Base-by-base conservation (phyloP, 2,888 invertebrate species). In the Tipula lateralis region DNA sequence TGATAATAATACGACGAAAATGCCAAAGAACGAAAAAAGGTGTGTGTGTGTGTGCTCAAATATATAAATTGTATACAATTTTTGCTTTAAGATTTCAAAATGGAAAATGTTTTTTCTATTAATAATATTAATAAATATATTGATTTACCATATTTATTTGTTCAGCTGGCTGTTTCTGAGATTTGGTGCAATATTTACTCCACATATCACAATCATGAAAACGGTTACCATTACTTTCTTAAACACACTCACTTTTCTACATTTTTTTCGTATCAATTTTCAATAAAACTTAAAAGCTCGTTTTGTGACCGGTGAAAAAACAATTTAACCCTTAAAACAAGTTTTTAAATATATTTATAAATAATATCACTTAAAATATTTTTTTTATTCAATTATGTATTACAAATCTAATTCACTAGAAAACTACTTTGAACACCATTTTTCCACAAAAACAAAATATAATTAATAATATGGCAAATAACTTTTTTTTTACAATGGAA, bases 81-180 rank as follows among this genome's bases (percentile, higher is more conserved):
- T 4, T 44, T 44, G 66, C 66, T 24, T 66, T 66, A 66, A 66
- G 66, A 66, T 66, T 66, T 24, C 66, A 66, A 66, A 66, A 66
- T 66, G 66, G 66, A 66, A 66, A 24, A 66, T 66, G 66, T 66
- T 24, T 66, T 24, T 66, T 66, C 66, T 66, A 66, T 66, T 66
- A 66, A 66, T 66, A 66, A 66, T 9, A 66, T 66, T 24, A 9
- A 66, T 66, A 12, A 24, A 66, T 66, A 66, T 66, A 66, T 66
- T 66, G 66, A 66, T 66, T 66, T 66, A 66, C 66, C 66, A 66
- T 66, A 66, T 66, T 66, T 66, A 24, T 24, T 66, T 66, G 66
- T 66, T 50, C 16, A 50, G 44, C 16, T 50, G n/a, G 16, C 16
- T 19, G 24, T 66, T 66, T 66, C 24, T 24, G 24, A 66, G 66